Evolutionary conservation across 2,888 invertebrate species (phyloP).

Genomic region (Sarcophaga variegata): DNA sequence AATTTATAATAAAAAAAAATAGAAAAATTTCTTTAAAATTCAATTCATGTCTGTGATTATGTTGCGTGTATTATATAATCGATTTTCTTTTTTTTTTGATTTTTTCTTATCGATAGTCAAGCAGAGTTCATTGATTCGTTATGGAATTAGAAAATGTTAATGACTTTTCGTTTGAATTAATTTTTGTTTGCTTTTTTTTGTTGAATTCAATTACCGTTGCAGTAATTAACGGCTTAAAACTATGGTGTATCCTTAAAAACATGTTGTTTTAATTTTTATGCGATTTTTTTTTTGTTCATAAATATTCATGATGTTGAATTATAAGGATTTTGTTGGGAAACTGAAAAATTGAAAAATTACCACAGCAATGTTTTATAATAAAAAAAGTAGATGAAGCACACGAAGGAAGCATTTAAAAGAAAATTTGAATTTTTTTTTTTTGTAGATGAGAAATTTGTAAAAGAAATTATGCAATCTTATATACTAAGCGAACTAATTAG

Average conservation of each 20-base stretch:
- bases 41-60: slow-evolving; percentile 53
- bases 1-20: slow-evolving; percentile 1
- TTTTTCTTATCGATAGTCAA: slow-evolving; percentile 35
- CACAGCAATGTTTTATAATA: neutral
- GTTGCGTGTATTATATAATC: slow-evolving; percentile 57
- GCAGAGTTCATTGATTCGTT: slow-evolving; percentile 60
- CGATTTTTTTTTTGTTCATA: neutral
- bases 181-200: neutral
- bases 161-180: slow-evolving; percentile 20
- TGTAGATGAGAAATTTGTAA: too few relatives aligned
- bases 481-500: too few relatives aligned
- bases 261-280: neutral
- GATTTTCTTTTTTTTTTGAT: slow-evolving; percentile 11
- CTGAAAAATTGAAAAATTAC: neutral
- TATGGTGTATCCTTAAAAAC: neutral
- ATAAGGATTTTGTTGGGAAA: neutral
- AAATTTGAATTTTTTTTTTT: too few relatives aligned
- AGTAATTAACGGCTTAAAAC: neutral
- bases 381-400: too few relatives aligned
- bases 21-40: slow-evolving; percentile 34
- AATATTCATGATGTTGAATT: neutral
- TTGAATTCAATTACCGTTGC: neutral
- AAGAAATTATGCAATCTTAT: too few relatives aligned
- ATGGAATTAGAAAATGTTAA: slow-evolving; percentile 30
- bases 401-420: too few relatives aligned